Evolutionary conservation across 1,140 invertebrate species (phyloP), one percentile per base, ranked within the genome.

Genomic region (Eurosta solidaginis): DNA sequence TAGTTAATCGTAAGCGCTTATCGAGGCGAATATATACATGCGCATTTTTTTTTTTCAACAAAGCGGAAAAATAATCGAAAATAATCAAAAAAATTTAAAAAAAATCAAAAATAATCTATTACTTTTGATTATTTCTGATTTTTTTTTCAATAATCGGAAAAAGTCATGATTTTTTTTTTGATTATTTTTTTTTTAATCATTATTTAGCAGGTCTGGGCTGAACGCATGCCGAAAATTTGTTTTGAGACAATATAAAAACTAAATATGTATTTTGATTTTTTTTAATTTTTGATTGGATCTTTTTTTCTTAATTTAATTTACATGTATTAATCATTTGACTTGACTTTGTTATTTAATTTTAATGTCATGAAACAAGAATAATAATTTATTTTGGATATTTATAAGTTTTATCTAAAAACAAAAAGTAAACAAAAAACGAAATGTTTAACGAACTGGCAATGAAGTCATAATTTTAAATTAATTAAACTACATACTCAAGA

Each of bases 281-380:
- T 40, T n/a, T 6, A 29, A 40, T n/a, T 68, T 40, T 59, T 42
- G 33, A 22, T n/a, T n/a, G n/a, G n/a, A n/a, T n/a, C n/a, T n/a
- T n/a, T n/a, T n/a, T 40, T 68, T 47, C 12, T 17, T 47, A 29
- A 36, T 68, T 68, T 68, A 40, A 68, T 40, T 68, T 68, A 68
- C 22, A 68, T 20, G 36, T n/a, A n/a, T n/a, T n/a, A n/a, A n/a
- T 40, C n/a, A 5, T 20, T 14, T 40, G 33, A 68, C 59, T 68
- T 68, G 59, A 68, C 59, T 36, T 68, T 68, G 59, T 68, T 68
- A 68, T 40, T 68, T 68, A 68, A 68, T 68, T 68, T 68, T 68
- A 68, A 68, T 68, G 27, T 68, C 59, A n/a, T 20, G 33, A 68
- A 68, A 68, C 25, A 40, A 68, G 10, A 68, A 68, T 63, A 17